Conservation (phyloP, 2,113 vertebrate genomes). For the Centropus unirufus region DNA sequence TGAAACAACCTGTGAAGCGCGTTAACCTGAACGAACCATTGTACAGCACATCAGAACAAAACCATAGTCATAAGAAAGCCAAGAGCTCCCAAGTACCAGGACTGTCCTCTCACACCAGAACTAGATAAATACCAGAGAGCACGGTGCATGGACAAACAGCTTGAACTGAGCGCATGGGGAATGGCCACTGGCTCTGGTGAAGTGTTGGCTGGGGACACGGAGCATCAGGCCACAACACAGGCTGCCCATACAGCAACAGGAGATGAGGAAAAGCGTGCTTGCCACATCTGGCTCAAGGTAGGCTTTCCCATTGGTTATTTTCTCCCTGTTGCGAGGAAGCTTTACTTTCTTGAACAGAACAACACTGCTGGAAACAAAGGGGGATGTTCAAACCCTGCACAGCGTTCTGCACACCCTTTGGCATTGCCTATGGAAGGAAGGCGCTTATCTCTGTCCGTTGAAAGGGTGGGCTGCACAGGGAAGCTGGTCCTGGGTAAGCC, state of each 20-base stretch:
- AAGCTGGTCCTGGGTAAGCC: neutral
- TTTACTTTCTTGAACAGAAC: rapidly evolving
- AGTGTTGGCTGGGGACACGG: neutral
- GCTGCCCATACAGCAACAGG: neutral
- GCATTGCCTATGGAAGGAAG: neutral
- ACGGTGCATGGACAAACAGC: neutral
- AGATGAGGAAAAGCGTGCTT: neutral
- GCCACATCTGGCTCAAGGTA: neutral
- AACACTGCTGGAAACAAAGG: neutral
- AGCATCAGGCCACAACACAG: rapidly evolving
- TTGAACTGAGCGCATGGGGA: neutral
- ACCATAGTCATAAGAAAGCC: neutral
- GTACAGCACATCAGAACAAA: conserved; percentile 38
- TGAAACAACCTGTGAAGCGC: rapidly evolving
- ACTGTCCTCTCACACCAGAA: neutral
- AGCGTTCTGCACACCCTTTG: rapidly evolving
- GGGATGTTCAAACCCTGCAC: neutral
- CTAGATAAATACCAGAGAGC: rapidly evolving
- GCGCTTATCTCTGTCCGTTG: neutral
- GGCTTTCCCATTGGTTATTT: neutral
- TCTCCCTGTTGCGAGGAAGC: neutral
- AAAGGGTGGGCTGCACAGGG: neutral
- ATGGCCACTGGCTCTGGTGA: neutral
- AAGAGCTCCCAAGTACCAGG: neutral
- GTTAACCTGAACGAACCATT: neutral